These are phyloP conservation scores for Megathymus violae DNA, from an alignment of 1,140 invertebrate genomes.

Conservation along the genomic window DNA sequence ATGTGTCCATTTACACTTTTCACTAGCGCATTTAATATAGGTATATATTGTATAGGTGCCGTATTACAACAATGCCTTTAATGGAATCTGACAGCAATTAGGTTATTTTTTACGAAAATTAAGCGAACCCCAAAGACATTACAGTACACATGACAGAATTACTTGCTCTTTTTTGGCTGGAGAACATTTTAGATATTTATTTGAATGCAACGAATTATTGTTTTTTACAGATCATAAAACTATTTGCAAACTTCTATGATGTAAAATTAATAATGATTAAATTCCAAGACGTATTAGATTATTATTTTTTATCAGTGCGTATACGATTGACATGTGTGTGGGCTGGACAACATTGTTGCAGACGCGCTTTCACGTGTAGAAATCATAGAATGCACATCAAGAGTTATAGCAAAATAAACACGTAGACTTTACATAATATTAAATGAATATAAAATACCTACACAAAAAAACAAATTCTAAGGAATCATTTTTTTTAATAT, in stretches of 20 bases:
- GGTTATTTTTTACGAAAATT: neutral
- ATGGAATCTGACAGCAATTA: neutral
- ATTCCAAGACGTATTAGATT: neutral
- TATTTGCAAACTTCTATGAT: neutral
- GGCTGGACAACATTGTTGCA: neutral
- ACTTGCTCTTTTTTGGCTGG: neutral
- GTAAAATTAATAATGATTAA: neutral
- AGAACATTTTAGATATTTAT: neutral
- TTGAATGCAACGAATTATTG: neutral
- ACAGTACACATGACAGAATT: slow-evolving; percentile 1
- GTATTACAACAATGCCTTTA: neutral
- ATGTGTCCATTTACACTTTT: neutral
- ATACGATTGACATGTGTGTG: neutral
- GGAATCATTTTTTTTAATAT: too few species aligned
- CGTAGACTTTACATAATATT: too few species aligned
- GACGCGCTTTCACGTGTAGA: slow-evolving; percentile 10
- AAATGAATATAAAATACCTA: too few species aligned
- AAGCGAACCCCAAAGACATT: too few species aligned
- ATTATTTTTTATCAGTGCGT: neutral
- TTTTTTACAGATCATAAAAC: slow-evolving; percentile 3
- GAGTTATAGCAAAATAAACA: too few species aligned
- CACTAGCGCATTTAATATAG: neutral
- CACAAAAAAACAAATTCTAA: too few species aligned
- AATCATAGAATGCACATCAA: neutral
- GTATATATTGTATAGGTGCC: neutral